phyloP scores from a whole-genome alignment of 1,140 invertebrate genomes.

The Eupristina koningsbergeri region DNA sequence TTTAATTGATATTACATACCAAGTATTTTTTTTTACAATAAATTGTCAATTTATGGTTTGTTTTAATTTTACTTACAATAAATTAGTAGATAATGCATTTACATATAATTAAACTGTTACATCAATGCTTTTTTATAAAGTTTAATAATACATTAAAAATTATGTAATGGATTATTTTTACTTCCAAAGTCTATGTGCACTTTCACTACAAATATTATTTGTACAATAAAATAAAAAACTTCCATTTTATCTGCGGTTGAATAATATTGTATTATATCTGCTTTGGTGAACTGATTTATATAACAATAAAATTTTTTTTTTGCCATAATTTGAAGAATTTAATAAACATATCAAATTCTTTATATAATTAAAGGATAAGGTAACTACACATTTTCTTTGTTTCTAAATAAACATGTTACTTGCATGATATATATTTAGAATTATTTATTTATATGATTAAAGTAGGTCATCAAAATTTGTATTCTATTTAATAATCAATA shows the following conservation, averaged over 20 bases:
- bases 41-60: conserved; percentile 24
- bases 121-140: conserved; percentile 23
- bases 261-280: not conserved
- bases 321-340: not conserved
- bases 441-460: no score
- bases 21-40: not conserved
- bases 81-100: conserved; percentile 6
- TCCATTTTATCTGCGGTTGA: not conserved
- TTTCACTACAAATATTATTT: no score
- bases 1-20: conserved; percentile 9
- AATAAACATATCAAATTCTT: not conserved
- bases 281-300: conserved; percentile 10
- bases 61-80: conserved; percentile 43
- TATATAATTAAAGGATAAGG: conserved; percentile 31
- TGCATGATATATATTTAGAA: no score
- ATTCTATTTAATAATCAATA: no score
- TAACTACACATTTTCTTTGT: not conserved
- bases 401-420: conserved; percentile 19
- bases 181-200: not conserved
- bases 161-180: not conserved
- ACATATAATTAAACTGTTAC: conserved; percentile 15
- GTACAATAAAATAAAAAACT: conserved; percentile 6
- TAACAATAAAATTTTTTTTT: conserved; percentile 21
- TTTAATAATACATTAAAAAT: conserved; percentile 17
- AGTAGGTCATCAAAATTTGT: no score